Percentiles rank a stretch among this genome's conserved stretches.
phyloP scores from a whole-genome alignment of 2,888 invertebrate genomes.

The Drosophila kokeensis region DNA sequence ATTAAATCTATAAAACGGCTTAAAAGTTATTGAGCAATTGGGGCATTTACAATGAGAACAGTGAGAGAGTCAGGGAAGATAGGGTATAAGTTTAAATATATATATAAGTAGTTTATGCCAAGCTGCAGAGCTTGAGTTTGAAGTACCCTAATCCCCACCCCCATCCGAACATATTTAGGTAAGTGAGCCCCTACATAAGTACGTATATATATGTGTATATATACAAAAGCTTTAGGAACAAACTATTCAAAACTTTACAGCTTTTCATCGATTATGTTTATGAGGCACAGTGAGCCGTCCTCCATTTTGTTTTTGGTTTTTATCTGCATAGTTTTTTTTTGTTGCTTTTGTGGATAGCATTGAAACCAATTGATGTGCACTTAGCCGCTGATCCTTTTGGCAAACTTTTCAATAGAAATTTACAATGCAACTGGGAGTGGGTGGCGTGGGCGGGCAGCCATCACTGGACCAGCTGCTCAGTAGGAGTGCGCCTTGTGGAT shows the following conservation, averaged over 20 bases:
- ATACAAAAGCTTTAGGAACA: conserved; percentile 74
- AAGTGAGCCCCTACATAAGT: conserved; percentile 42
- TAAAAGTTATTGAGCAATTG: conserved; percentile 70
- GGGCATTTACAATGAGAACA: conserved; percentile 61
- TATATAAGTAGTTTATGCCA: conserved; percentile 18
- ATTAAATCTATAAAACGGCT: conserved; percentile 39
- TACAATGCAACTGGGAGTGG: conserved; percentile 55
- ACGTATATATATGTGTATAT: conserved; percentile 67
- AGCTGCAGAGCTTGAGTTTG: conserved; percentile 11
- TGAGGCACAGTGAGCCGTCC: conserved; percentile 35
- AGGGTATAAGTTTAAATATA: conserved; percentile 28
- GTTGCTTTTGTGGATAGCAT: conserved; percentile 51
- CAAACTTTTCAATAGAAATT: conserved; percentile 54
- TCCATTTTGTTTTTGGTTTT: conserved; percentile 16
- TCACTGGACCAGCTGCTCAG: conserved; percentile 34
- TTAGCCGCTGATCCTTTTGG: conserved; percentile 58
- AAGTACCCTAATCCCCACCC: conserved; percentile 6
- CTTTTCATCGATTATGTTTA: conserved; percentile 54
- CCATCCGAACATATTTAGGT: conserved; percentile 5
- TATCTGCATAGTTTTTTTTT: conserved; percentile 7
- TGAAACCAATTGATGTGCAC: conserved; percentile 73
- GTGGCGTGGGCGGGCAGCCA: not conserved
- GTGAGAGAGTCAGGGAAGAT: not conserved
- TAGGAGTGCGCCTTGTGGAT: conserved; percentile 62
- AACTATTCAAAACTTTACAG: conserved; percentile 73